These are phyloP conservation scores for Prunella himalayana DNA, from an alignment of 2,113 vertebrate species.

Conservation along the genomic window DNA sequence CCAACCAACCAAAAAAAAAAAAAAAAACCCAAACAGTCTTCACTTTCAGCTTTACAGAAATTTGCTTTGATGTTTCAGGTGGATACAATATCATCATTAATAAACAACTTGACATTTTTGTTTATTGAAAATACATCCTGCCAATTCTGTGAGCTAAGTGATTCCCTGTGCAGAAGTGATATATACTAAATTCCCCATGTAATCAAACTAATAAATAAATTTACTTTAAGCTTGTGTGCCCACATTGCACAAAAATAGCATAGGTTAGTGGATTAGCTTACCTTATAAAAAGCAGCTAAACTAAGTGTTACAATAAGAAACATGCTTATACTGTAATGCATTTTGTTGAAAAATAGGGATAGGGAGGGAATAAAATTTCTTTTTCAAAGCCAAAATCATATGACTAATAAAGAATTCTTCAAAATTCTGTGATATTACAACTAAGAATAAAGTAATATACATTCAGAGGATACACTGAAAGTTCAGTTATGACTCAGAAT, in stretches of 20 bases:
- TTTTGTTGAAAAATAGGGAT: not conserved
- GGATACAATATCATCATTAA: not conserved
- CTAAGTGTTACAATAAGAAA: not conserved
- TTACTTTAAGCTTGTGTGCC: not conserved
- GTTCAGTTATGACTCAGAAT: not conserved
- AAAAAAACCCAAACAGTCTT: not conserved
- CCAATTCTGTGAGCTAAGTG: not conserved
- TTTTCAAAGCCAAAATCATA: not conserved
- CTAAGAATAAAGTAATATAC: not conserved
- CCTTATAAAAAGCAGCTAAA: not conserved
- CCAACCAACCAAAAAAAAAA: rapidly evolving
- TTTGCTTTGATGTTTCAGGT: not conserved
- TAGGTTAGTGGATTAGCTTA: not conserved
- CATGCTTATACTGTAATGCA: not conserved
- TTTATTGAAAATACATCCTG: not conserved
- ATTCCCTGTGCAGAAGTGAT: not conserved
- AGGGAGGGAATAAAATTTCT: not conserved
- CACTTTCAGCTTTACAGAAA: not conserved
- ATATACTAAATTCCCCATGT: not conserved
- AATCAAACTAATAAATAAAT: not conserved
- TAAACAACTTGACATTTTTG: not conserved
- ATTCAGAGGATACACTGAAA: not conserved
- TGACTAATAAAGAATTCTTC: not conserved
- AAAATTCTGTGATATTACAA: not conserved
- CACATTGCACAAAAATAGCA: not conserved